Conservation (phyloP, 2,888 invertebrate genomes). For the Boloria euphrosyne region DNA sequence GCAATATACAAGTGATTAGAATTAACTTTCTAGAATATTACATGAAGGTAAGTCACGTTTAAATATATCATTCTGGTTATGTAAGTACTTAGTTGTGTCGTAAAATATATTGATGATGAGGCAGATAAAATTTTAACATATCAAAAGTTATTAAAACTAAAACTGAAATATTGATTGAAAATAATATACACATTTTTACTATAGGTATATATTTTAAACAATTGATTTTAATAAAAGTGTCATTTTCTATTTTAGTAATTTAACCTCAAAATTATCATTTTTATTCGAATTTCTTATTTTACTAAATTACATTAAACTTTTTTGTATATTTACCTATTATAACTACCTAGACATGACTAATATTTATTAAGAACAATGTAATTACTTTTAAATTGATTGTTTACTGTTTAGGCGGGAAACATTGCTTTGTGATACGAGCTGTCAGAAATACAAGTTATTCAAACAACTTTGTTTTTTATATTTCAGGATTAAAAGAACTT, state of each 20-base stretch:
- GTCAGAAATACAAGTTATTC: neutral
- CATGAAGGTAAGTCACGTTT: slow-evolving; percentile 59
- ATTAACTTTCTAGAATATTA: slow-evolving; percentile 25
- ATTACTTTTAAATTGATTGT: neutral
- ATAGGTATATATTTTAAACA: too few relatives aligned
- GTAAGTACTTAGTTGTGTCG: slow-evolving; percentile 58
- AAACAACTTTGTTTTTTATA: neutral
- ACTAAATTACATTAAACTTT: too few relatives aligned
- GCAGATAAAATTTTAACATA: slow-evolving; percentile 41
- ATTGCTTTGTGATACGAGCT: neutral
- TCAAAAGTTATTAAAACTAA: neutral
- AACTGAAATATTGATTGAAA: neutral
- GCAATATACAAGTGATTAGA: slow-evolving; percentile 21
- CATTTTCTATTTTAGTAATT: slow-evolving; percentile 17
- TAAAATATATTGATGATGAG: slow-evolving; percentile 50
- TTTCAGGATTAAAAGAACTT: slow-evolving; percentile 26
- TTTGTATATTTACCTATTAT: too few relatives aligned
- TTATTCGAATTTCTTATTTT: neutral
- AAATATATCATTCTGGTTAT: slow-evolving; percentile 55
- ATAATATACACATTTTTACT: slow-evolving; percentile 8
- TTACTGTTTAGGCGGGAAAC: slow-evolving; percentile 62
- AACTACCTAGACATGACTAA: too few relatives aligned
- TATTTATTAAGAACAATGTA: neutral
- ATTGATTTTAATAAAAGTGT: too few relatives aligned
- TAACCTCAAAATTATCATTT: slow-evolving; percentile 53